phyloP scores from a whole-genome alignment of 2,888 invertebrate species.

The Standfussiana lucernea region DNA sequence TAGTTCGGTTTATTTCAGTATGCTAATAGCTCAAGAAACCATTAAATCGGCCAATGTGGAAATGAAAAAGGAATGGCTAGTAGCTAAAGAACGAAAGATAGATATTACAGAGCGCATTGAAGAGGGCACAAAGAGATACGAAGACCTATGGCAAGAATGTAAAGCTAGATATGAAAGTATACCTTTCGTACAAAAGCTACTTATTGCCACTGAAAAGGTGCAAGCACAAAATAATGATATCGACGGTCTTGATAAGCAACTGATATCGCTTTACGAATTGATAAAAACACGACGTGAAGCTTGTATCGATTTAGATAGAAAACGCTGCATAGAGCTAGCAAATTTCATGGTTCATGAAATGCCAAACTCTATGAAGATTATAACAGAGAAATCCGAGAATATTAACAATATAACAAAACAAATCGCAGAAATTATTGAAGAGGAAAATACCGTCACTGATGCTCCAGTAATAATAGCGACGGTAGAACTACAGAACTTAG shows the following conservation, averaged over 20 bases:
- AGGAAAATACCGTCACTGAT: conserved; percentile 32
- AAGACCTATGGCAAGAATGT: conserved; percentile 78
- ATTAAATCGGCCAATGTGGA: conserved; percentile 81
- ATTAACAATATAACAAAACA: conserved; percentile 70
- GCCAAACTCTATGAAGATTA: conserved; percentile 71
- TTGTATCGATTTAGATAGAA: conserved; percentile 71
- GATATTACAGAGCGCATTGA: conserved; percentile 74
- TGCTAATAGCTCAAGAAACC: conserved; percentile 75
- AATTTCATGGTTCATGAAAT: conserved; percentile 76
- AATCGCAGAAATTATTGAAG: conserved; percentile 59
- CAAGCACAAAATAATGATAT: conserved; percentile 71
- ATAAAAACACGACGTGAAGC: conserved; percentile 72
- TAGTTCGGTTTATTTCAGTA: conserved; percentile 70
- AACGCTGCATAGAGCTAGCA: conserved; percentile 78
- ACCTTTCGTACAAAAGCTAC: conserved; percentile 78
- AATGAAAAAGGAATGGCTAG: conserved; percentile 77
- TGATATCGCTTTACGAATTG: conserved; percentile 66
- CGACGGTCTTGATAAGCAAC: conserved; percentile 70
- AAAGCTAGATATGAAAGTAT: conserved; percentile 82
- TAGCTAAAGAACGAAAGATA: conserved; percentile 76
- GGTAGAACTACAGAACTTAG: conserved; percentile 22
- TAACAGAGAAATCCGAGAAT: conserved; percentile 70
- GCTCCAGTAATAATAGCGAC: conserved; percentile 18
- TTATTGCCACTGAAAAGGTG: conserved; percentile 70
- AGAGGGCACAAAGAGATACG: conserved; percentile 80